A percentile compares a stretch with the other conserved stretches of the same genome.
These are phyloP conservation scores for Dorcus parallelipipedus DNA, from an alignment of 2,888 invertebrate genomes.

Conservation along the genomic window DNA sequence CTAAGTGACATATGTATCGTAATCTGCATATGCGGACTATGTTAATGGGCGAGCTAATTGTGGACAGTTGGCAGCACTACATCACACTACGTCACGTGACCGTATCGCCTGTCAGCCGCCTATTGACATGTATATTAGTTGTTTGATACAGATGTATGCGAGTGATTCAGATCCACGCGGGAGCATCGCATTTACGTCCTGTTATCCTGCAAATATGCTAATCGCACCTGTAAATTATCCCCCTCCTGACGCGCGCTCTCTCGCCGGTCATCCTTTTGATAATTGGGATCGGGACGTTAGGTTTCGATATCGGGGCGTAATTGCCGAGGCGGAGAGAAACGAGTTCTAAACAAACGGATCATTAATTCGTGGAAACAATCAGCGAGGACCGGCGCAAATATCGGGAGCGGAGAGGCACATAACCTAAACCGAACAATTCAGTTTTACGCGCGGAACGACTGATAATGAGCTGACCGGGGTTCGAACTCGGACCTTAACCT, in stretches of 20 bases:
- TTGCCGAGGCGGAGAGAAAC: too few species aligned
- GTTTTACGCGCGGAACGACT: conserved; percentile 10
- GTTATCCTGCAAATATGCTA: conserved; percentile 17
- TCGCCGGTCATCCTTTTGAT: too few species aligned
- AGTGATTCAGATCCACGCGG: conserved; percentile 1
- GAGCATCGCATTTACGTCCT: conserved; percentile 3
- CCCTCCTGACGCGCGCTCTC: background rate
- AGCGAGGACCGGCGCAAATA: background rate
- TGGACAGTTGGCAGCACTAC: conserved; percentile 40
- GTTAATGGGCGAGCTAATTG: conserved; percentile 45
- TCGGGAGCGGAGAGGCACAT: background rate
- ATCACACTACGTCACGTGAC: conserved; percentile 30
- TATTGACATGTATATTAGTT: conserved; percentile 41
- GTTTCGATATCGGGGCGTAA: background rate
- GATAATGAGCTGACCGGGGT: conserved; percentile 7
- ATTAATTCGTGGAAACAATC: conserved; percentile 1
- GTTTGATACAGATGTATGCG: conserved; percentile 36
- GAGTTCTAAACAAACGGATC: background rate
- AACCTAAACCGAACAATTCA: conserved; percentile 8
- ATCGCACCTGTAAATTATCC: conserved; percentile 6
- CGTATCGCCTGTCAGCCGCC: conserved; percentile 35
- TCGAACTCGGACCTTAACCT: conserved; percentile 1
- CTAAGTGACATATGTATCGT: conserved; percentile 23
- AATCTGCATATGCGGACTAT: conserved; percentile 42
- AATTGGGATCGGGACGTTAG: background rate